These are phyloP conservation scores for Caenorhabditis inopinata DNA, from an alignment of 1,140 invertebrate species.

Conservation along the genomic window DNA sequence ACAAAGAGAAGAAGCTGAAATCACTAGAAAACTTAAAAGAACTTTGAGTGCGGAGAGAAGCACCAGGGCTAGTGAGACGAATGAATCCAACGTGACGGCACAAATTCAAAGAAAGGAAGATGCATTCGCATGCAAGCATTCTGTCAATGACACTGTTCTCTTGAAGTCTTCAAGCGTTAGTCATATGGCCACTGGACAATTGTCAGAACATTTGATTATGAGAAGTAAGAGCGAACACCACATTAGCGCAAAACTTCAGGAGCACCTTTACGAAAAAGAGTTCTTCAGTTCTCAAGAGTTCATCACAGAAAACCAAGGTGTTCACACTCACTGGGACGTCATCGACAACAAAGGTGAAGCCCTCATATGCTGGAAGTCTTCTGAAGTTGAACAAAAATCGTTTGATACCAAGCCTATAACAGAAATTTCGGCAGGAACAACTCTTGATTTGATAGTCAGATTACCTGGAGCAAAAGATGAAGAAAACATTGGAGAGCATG, in stretches of 20 bases:
- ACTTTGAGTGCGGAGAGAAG: constrained; percentile 8
- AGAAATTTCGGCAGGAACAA: neutral
- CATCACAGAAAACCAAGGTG: neutral
- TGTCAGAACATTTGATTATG: constrained; percentile 3
- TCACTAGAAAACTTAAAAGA: neutral
- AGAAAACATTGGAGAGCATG: constrained; percentile 11
- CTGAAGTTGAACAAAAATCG: constrained; percentile 3
- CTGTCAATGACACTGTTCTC: neutral
- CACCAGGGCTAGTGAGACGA: neutral
- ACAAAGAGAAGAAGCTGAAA: constrained; percentile 9
- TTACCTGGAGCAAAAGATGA: neutral
- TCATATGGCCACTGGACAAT: neutral
- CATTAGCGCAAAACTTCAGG: neutral
- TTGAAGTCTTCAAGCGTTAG: constrained; percentile 6
- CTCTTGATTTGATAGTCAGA: neutral
- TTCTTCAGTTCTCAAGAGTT: constrained; percentile 27
- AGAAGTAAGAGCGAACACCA: constrained; percentile 25
- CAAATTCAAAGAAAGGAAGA: constrained; percentile 12
- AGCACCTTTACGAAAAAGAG: neutral
- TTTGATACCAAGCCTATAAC: neutral
- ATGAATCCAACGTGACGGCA: neutral
- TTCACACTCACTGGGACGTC: constrained; percentile 22
- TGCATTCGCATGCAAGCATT: neutral
- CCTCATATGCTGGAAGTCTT: constrained; percentile 16
- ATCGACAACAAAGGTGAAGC: constrained; percentile 12